Base-by-base conservation (phyloP, 2,888 invertebrate species). In the Pelosia muscerda region DNA sequence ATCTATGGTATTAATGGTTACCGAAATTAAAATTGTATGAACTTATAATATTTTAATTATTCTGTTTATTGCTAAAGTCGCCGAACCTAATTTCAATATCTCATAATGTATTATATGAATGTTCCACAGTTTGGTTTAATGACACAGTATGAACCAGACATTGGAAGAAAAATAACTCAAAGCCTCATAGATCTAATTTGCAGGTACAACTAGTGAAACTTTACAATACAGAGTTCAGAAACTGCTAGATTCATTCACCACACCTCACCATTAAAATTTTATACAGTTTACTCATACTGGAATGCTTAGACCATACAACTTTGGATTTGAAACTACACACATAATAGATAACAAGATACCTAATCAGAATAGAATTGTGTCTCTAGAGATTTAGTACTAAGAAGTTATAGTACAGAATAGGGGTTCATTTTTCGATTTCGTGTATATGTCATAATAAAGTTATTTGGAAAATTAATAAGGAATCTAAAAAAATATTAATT, bases 131-230 rank as follows among this genome's bases (percentile, higher is more conserved):
- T 98, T 96, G 97, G 97, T 92, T 97, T 97, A 93, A 96, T 98
- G 96, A 98, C 98, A 90, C 96, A 97, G 90, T 97, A 97, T 95
- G 97, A 98, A 95, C 97, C 98, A 89, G 96, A 96, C 90, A 96
- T 98, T 92, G 97, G 97, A 95, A 96, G 97, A 91, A 97, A 97
- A 95, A 96, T 98, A 92, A 97, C 98, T 88, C 96, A 97, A 95
- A 98, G 98, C 90, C 96, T 98, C 95, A 97, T 98, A 95, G 97
- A 97, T 95, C 97, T 98, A 88, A 98, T 98, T 95, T 96, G 97
- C 96, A 98, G 98, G 98, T 98, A 98, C 95, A 83, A 81, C 78
- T 86, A 87, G 87, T 78, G 79, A 79, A 84, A 81, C 78, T 81
- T 73, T 71, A 79, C 78, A 77, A 80, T 83, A 85, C 79, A 84